Evolutionary conservation across 2,797 vertebrate genomes (phyloP).

Genomic region (Sebastiscus tertius): DNA sequence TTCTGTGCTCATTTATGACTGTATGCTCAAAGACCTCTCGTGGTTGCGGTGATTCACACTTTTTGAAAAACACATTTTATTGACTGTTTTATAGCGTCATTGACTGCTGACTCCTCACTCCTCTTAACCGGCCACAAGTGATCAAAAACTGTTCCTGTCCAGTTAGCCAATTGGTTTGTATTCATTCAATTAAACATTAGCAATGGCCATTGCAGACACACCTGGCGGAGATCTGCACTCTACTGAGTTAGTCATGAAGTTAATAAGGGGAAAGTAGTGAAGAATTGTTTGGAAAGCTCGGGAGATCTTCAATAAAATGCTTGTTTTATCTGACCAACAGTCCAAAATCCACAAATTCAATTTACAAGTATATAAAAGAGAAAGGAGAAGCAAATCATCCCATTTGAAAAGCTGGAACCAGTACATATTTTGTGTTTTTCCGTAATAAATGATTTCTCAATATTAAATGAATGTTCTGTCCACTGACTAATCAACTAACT

Average conservation of each 20-base stretch:
- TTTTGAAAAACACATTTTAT: neutral
- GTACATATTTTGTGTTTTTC: neutral
- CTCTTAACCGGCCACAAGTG: no score
- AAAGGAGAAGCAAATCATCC: neutral
- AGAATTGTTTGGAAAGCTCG: neutral
- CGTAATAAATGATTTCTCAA: neutral
- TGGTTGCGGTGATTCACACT: neutral
- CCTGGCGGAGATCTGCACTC: no score
- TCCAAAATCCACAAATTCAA: neutral
- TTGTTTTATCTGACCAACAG: neutral
- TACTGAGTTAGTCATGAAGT: no score
- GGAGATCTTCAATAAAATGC: neutral
- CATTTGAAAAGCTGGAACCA: neutral
- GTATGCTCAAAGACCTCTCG: no score
- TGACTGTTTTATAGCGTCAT: no score
- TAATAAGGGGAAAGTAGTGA: neutral
- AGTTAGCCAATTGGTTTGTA: no score
- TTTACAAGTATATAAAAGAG: neutral
- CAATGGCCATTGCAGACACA: no score
- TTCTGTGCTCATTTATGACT: no score
- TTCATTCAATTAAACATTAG: no score
- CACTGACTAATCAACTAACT: no score
- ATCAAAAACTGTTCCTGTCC: no score
- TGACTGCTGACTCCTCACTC: no score
- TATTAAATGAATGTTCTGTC: neutral